Conservation (phyloP, 2,888 invertebrate genomes). For the Eustalomyia histrio region DNA sequence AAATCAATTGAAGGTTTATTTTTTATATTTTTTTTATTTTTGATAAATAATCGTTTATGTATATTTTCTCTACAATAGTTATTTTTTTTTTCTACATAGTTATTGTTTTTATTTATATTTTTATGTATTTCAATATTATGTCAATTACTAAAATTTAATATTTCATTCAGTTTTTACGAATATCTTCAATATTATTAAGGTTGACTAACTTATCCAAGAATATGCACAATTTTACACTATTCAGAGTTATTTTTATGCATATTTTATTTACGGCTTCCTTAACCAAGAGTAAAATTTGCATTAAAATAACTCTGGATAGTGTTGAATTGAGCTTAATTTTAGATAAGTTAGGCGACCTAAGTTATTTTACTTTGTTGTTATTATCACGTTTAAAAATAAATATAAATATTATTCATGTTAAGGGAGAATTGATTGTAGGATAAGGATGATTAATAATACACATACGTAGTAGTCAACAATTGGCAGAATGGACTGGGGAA, state of each 20-base stretch:
- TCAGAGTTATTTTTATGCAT: no score
- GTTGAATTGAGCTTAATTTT: no score
- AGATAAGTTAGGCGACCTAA: no score
- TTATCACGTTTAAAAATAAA: background rate
- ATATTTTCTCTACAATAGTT: background rate
- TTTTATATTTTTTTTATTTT: no score
- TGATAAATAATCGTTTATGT: background rate
- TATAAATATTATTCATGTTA: background rate
- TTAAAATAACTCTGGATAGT: no score
- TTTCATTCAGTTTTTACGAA: background rate
- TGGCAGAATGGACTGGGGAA: background rate
- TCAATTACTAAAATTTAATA: background rate
- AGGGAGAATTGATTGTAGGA: background rate
- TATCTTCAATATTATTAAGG: background rate
- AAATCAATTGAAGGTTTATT: no score
- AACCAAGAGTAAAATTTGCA: no score
- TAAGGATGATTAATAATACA: background rate
- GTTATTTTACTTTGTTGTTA: background rate
- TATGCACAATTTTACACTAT: no score
- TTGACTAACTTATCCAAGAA: no score
- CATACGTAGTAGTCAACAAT: background rate
- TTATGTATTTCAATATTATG: background rate
- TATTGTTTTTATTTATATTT: background rate
- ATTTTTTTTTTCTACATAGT: background rate
- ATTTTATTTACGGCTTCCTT: no score